Conservation (phyloP, 2,888 invertebrate species). For the Allacma fusca region DNA sequence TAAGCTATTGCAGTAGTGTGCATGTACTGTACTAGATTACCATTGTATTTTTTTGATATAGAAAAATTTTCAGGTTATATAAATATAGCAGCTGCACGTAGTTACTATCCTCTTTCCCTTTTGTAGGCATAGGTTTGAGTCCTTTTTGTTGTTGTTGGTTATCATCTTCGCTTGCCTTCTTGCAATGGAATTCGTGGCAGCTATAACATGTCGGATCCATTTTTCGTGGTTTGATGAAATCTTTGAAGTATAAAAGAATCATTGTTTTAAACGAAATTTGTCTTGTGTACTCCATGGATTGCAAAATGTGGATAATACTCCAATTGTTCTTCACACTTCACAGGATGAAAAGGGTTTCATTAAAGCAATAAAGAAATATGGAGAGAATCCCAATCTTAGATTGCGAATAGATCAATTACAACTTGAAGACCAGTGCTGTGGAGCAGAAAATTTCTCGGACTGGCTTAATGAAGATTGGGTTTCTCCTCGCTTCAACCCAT, state of each 20-base stretch:
- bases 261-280: background rate
- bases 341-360: slow-evolving; percentile 24
- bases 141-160: background rate
- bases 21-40: background rate
- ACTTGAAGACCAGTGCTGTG: slow-evolving; percentile 39
- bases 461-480: slow-evolving; percentile 40
- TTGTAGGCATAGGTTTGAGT: background rate
- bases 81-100: too few relatives aligned
- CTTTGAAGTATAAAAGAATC: background rate
- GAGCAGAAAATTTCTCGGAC: slow-evolving; percentile 38
- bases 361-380: slow-evolving; percentile 19
- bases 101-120: background rate
- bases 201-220: background rate
- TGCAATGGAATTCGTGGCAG: background rate
- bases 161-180: background rate
- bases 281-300: too few relatives aligned
- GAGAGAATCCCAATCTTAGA: slow-evolving; percentile 1
- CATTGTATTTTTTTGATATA: too few relatives aligned
- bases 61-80: too few relatives aligned
- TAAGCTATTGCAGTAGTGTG: background rate
- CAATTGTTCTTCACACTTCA: too few relatives aligned
- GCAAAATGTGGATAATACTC: too few relatives aligned
- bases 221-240: slow-evolving; percentile 9
- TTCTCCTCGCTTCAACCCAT: slow-evolving; percentile 21
- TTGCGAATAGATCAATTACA: slow-evolving; percentile 30